These are phyloP conservation scores for Miniopterus natalensis DNA, from an alignment of 2,113 vertebrate species.

Conservation along the genomic window DNA sequence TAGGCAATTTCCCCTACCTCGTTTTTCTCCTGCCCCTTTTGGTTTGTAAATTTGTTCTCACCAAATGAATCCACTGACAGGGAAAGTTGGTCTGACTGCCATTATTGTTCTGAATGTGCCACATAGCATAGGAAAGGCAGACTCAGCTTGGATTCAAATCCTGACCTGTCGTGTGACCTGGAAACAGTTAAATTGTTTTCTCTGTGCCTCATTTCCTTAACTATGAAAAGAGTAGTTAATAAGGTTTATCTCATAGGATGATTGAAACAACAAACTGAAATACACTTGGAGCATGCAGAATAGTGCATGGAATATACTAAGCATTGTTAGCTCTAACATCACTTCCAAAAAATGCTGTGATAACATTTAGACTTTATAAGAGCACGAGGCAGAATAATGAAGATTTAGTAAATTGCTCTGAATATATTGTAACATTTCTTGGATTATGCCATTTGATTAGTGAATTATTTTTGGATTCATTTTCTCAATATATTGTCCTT, in stretches of 20 bases:
- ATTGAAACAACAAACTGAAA: not conserved
- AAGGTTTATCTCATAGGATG: not conserved
- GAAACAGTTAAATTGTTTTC: not conserved
- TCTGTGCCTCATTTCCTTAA: not conserved
- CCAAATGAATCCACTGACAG: not conserved
- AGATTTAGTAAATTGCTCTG: not conserved
- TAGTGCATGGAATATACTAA: not conserved
- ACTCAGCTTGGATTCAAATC: not conserved
- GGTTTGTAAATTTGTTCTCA: not conserved
- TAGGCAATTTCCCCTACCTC: not conserved
- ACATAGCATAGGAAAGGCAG: not conserved
- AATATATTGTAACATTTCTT: not conserved
- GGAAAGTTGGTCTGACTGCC: not conserved
- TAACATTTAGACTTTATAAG: not conserved
- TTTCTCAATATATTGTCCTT: constrained; percentile 42
- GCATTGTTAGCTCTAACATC: not conserved
- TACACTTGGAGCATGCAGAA: not conserved
- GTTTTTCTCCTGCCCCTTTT: not conserved
- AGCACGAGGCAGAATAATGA: not conserved
- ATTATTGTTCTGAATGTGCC: not conserved
- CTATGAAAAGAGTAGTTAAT: not conserved
- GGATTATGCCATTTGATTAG: constrained; percentile 4
- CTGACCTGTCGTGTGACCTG: not conserved
- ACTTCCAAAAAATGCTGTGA: constrained; percentile 15
- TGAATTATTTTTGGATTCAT: not conserved